Conservation (phyloP, 2,888 invertebrate genomes). For the Cheilosia urbana region DNA sequence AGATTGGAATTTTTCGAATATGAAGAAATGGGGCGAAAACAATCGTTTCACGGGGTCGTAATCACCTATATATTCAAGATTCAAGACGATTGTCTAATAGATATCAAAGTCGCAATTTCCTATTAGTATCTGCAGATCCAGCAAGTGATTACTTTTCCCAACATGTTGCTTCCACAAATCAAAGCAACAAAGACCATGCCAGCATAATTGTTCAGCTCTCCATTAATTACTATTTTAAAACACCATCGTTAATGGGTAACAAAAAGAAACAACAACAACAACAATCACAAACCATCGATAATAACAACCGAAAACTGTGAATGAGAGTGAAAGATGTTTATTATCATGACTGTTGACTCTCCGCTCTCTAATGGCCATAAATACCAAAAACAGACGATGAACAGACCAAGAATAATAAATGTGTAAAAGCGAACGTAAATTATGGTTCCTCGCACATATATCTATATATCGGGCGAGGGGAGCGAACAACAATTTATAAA, state of each 20-base stretch:
- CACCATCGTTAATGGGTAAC: slow-evolving; percentile 49
- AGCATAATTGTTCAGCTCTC: slow-evolving; percentile 40
- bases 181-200: slow-evolving; percentile 26
- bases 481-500: slow-evolving; percentile 63
- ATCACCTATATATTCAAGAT: no score
- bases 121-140: no score
- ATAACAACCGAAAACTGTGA: slow-evolving; percentile 68
- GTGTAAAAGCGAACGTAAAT: slow-evolving; percentile 68
- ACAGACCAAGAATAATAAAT: slow-evolving; percentile 65
- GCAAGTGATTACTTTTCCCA: background rate
- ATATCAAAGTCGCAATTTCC: no score
- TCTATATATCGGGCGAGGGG: slow-evolving; percentile 9
- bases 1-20: background rate
- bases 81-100: no score
- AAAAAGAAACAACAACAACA: slow-evolving; percentile 41
- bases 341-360: slow-evolving; percentile 73
- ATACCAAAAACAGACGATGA: slow-evolving; percentile 43
- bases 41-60: no score
- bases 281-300: slow-evolving; percentile 69
- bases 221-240: slow-evolving; percentile 57
- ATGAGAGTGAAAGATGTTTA: slow-evolving; percentile 74
- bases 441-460: slow-evolving; percentile 52
- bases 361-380: slow-evolving; percentile 72
- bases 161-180: slow-evolving; percentile 35
- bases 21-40: no score